Conservation (phyloP, 2,888 invertebrate species). For the Xestia rhomboidea region DNA sequence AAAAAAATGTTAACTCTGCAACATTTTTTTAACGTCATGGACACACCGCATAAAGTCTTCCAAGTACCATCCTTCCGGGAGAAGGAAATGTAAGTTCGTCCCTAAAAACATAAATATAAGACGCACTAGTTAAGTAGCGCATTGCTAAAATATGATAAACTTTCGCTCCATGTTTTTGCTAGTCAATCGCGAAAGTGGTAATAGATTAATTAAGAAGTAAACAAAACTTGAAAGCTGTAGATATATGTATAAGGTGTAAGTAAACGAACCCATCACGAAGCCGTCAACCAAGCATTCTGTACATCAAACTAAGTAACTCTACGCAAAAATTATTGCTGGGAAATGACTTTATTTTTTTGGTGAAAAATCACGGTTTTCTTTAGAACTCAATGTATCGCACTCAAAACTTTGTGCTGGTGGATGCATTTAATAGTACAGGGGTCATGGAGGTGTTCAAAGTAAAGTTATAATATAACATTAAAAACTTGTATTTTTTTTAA, state of each 20-base stretch:
- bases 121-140: not conserved
- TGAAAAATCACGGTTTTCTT: not conserved
- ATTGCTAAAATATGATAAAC: not conserved
- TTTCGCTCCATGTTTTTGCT: not conserved
- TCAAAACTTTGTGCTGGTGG: not conserved
- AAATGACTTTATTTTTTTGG: not conserved
- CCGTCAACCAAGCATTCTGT: not conserved
- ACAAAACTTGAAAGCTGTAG: not conserved
- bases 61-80: not conserved
- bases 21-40: not conserved
- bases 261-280: not conserved
- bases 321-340: not conserved
- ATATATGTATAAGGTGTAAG: not conserved
- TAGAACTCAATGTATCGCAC: not conserved
- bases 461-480: not conserved
- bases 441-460: not conserved
- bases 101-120: not conserved
- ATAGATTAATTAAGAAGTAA: not conserved
- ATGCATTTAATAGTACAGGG: not conserved
- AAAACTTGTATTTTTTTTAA: not conserved
- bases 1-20: not conserved
- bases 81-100: not conserved
- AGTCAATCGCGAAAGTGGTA: not conserved
- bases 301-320: not conserved
- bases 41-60: not conserved